phyloP scores from a whole-genome alignment of 2,797 vertebrate species.

The Argentina silus region DNA sequence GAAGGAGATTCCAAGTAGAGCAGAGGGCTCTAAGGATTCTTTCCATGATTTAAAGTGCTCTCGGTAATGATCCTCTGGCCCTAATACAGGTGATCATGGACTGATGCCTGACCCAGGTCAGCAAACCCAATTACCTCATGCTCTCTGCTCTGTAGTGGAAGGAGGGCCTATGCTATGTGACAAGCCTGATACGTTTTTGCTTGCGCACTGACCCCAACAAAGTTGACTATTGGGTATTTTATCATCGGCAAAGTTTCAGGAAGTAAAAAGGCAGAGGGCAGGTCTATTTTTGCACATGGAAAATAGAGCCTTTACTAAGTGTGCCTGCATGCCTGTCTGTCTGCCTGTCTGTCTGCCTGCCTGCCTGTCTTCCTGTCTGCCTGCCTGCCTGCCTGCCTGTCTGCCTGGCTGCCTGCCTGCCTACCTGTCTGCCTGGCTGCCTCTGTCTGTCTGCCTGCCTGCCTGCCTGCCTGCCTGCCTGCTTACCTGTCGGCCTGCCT shows the following conservation, averaged over 20 bases:
- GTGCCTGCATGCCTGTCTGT: no score
- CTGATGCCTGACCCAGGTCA: conserved; percentile 53
- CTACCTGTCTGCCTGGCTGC: not conserved
- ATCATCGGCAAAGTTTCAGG: no score
- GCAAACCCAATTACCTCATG: conserved; percentile 55
- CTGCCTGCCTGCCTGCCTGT: not conserved
- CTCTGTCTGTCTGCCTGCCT: not conserved
- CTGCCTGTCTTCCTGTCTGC: not conserved
- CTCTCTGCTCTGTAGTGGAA: conserved; percentile 19
- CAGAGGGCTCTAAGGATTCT: conserved; percentile 33
- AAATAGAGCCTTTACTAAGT: no score
- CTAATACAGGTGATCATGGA: conserved; percentile 62
- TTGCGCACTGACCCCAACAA: no score
- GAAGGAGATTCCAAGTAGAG: conserved; percentile 35
- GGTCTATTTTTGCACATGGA: no score
- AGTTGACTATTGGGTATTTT: no score
- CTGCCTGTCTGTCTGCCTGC: no score
- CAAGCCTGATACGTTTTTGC: no score
- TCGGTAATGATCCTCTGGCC: conserved; percentile 57
- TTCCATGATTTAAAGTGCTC: conserved; percentile 37
- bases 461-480: no score
- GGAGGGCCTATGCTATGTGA: not conserved
- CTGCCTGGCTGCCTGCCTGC: not conserved
- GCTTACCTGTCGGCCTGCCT: no score
- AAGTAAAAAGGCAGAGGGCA: no score